These are phyloP conservation scores for Bombylius discolor DNA, from an alignment of 2,888 invertebrate genomes.

Conservation along the genomic window DNA sequence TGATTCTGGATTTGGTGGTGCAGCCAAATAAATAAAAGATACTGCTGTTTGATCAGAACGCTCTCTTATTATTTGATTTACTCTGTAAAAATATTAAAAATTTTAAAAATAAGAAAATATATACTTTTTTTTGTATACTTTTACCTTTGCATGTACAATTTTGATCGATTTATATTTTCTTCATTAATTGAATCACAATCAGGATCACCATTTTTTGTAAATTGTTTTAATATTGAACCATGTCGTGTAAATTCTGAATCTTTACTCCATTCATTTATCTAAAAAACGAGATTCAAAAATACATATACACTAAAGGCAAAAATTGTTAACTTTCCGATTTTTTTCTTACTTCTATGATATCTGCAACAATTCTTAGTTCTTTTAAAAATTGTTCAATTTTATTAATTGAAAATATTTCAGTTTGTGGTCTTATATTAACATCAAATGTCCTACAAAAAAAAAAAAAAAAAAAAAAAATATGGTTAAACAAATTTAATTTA, in stretches of 20 bases:
- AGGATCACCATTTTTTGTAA: conserved; percentile 29
- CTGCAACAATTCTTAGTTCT: conserved; percentile 74
- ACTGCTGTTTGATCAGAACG: conserved; percentile 71
- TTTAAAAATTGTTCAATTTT: conserved; percentile 61
- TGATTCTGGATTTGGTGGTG: conserved; percentile 51
- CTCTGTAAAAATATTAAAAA: conserved; percentile 23
- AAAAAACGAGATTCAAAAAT: neutral
- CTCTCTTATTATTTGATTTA: conserved; percentile 67
- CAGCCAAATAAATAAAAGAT: conserved; percentile 82
- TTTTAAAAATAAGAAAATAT: conserved; percentile 8
- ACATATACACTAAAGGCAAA: no score
- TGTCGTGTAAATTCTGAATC: conserved; percentile 41
- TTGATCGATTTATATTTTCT: conserved; percentile 38
- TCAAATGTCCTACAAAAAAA: conserved; percentile 24
- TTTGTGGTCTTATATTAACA: conserved; percentile 24
- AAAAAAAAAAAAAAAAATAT: neutral
- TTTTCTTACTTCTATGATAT: conserved; percentile 30
- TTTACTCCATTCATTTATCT: conserved; percentile 50
- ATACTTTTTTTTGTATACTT: neutral
- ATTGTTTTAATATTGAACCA: conserved; percentile 30
- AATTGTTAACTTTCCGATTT: no score
- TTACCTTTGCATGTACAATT: conserved; percentile 41
- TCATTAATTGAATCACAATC: conserved; percentile 26
- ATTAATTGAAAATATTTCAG: conserved; percentile 26
- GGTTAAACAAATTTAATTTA: neutral